Evolutionary conservation across 1,140 invertebrate species (phyloP).

Genomic region (Ladona fulva): DNA sequence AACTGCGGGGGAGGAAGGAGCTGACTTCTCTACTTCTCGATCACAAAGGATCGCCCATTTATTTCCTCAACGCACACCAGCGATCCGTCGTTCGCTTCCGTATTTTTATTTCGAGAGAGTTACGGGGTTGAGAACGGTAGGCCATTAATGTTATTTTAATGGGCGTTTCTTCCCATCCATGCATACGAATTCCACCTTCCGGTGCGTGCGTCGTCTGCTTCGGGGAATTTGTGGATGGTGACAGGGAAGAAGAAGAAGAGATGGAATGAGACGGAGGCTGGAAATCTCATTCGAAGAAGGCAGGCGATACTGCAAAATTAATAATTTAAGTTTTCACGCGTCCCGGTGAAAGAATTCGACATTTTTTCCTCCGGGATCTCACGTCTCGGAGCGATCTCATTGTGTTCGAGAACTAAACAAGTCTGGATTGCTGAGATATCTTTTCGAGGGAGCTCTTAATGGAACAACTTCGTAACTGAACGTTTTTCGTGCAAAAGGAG

Average conservation of each 20-base stretch:
- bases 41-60: neutral
- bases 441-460: no score
- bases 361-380: no score
- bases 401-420: no score
- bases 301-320: neutral
- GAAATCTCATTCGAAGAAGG: neutral
- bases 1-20: neutral
- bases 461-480: no score
- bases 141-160: constrained; percentile 4
- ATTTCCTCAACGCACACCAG: neutral
- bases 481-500: no score
- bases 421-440: no score
- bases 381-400: no score
- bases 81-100: neutral
- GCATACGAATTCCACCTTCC: neutral
- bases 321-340: no score
- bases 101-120: neutral
- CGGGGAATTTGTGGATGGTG: neutral
- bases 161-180: neutral
- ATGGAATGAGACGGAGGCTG: neutral
- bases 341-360: no score
- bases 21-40: neutral
- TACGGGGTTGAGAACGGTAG: neutral
- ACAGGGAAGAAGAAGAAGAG: neutral
- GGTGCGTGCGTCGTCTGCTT: neutral